These are phyloP conservation scores for Hypsopygia costalis DNA, from an alignment of 2,888 invertebrate genomes.

Conservation along the genomic window DNA sequence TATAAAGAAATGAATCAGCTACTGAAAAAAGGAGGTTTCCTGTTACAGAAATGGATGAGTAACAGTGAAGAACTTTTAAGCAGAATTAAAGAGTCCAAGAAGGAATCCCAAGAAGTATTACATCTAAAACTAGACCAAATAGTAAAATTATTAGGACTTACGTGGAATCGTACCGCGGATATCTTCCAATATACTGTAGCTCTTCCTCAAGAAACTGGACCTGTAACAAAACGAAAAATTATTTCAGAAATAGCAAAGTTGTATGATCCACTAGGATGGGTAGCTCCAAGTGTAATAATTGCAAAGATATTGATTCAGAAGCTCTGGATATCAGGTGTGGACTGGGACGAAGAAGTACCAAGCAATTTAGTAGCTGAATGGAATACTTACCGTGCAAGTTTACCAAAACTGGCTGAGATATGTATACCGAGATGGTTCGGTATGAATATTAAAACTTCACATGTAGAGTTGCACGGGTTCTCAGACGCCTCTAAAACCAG, in stretches of 20 bases:
- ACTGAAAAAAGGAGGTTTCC: conserved; percentile 29
- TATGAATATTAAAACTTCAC: too few species aligned
- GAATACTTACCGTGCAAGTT: background rate
- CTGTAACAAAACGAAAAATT: conserved; percentile 2
- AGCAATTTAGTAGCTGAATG: background rate
- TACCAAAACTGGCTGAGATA: background rate
- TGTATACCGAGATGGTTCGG: conserved; percentile 5
- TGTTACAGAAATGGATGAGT: conserved; percentile 29
- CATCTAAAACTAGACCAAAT: background rate
- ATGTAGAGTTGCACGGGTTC: conserved; percentile 5
- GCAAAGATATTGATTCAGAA: background rate
- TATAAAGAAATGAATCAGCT: conserved; percentile 18
- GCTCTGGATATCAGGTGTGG: conserved; percentile 1
- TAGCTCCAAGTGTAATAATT: background rate
- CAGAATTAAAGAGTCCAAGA: conserved; percentile 1
- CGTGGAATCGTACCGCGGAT: background rate
- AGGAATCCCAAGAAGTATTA: background rate
- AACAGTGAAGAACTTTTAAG: conserved; percentile 14
- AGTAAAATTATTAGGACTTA: background rate
- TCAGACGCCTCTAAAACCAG: conserved; percentile 8
- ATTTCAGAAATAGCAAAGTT: background rate
- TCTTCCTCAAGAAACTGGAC: background rate
- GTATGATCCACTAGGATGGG: background rate
- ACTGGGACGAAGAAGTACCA: background rate
- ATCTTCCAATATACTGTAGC: background rate